Conservation (phyloP, 2,113 vertebrate genomes). For the Pluvianellus socialis region DNA sequence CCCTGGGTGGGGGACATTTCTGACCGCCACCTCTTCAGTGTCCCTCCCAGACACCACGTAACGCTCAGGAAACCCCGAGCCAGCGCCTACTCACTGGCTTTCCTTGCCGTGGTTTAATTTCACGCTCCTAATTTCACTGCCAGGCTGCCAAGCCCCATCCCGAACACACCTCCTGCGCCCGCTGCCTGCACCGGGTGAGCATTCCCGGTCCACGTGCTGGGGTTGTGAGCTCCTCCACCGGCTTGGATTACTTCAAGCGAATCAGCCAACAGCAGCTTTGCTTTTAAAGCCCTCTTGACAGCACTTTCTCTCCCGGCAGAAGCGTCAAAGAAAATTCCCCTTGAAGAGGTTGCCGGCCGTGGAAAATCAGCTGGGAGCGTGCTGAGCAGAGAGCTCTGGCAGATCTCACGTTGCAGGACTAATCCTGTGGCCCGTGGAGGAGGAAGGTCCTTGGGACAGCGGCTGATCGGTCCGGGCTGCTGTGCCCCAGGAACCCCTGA, state of each 20-base stretch:
- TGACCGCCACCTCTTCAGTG: not conserved
- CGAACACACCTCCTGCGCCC: accelerated
- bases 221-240: not conserved
- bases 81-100: accelerated
- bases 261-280: not conserved
- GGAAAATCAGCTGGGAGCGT: not conserved
- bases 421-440: not conserved
- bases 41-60: not conserved
- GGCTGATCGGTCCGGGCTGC: not conserved
- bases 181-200: accelerated
- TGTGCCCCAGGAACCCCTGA: not conserved
- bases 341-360: not conserved
- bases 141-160: not conserved
- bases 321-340: not conserved
- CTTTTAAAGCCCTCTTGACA: slow-evolving; percentile 26
- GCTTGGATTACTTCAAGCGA: not conserved
- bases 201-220: accelerated
- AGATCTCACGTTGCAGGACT: not conserved
- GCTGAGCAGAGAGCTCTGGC: not conserved
- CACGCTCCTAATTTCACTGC: not conserved
- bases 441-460: not conserved
- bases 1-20: accelerated
- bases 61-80: not conserved
- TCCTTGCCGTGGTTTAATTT: not conserved
- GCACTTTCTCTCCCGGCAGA: not conserved